These are phyloP conservation scores for Nesoenas mayeri DNA, from an alignment of 2,113 vertebrate species.

Conservation along the genomic window DNA sequence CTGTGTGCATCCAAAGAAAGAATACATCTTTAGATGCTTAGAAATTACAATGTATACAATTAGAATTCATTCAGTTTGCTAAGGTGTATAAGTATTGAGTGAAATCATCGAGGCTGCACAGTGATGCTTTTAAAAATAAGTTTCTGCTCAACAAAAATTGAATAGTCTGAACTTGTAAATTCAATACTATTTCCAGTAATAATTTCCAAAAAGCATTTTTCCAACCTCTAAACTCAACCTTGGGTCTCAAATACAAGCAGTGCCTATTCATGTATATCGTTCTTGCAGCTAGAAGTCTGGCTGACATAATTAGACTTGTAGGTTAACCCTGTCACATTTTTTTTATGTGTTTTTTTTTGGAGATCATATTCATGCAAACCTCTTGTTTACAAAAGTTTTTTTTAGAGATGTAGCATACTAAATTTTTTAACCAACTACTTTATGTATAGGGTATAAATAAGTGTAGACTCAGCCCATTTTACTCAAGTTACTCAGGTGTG, in stretches of 20 bases:
- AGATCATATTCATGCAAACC: background rate
- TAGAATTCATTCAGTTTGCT: background rate
- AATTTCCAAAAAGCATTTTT: background rate
- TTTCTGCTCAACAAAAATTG: background rate
- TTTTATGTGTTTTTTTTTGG: background rate
- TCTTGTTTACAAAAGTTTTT: background rate
- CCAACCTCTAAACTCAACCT: background rate
- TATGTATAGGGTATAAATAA: conserved; percentile 18
- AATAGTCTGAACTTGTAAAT: background rate
- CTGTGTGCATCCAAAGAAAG: background rate
- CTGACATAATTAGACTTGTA: background rate
- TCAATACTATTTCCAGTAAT: background rate
- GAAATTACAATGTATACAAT: background rate
- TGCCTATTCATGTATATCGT: background rate
- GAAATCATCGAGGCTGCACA: background rate
- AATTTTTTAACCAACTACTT: background rate
- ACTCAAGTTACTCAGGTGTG: background rate
- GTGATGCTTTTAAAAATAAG: background rate
- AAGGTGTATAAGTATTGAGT: background rate
- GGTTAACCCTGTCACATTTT: background rate
- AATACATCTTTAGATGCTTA: background rate
- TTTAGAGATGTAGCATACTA: background rate
- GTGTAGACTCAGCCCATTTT: background rate
- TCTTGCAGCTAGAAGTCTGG: background rate
- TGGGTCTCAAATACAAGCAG: background rate